Evolutionary conservation across 2,797 vertebrate species (phyloP), one percentile per base, ranked within the genome.

Genomic region (Alectoris magna): DNA sequence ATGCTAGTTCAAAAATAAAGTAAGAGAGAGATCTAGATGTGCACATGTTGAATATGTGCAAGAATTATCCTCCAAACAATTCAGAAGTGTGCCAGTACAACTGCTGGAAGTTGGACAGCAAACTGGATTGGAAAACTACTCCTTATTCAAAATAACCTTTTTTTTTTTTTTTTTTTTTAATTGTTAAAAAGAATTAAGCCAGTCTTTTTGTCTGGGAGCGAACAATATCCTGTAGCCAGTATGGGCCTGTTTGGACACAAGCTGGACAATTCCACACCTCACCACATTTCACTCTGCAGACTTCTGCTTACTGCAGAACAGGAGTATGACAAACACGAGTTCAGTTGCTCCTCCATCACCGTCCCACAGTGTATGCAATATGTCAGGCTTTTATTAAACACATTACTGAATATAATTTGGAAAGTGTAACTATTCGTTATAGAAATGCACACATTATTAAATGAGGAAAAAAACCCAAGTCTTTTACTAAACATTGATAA

Each of bases 361-460:
- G 55, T 81, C 70, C 56, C 83, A 78, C 2, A 73, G 55, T 85
- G 39, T 22, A 93, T 8, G 79, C 14, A 39, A 87, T 17, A 76
- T 18, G 8, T 67, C 55, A 59, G 55, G 18, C 41, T 73, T 62
- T 64, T 68, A 82, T 83, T 83, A 85, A 95, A 76, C 31, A 86
- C 44, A 44, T 60, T 39, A 84, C 6, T 72, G 41, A 72, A 75
- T 29, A 9, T 44, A 67, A 92, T 76, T 90, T 70, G 58, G 39
- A 51, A 68, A 16, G 60, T 66, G 48, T 38, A 49, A 41, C 21
- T 10, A 87, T 64, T 84, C 70, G 24, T 64, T 74, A 81, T 2
- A 73, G 63, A 90, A 68, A 5, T 9, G 9, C 41, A 77, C 9
- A 60, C 2, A 14, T 58, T 71, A 71, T 46, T 85, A 87, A 74